Evolutionary conservation across 2,797 vertebrate species (phyloP), one percentile per base, ranked within the genome.

Genomic region (Ctenosaura bakeri): DNA sequence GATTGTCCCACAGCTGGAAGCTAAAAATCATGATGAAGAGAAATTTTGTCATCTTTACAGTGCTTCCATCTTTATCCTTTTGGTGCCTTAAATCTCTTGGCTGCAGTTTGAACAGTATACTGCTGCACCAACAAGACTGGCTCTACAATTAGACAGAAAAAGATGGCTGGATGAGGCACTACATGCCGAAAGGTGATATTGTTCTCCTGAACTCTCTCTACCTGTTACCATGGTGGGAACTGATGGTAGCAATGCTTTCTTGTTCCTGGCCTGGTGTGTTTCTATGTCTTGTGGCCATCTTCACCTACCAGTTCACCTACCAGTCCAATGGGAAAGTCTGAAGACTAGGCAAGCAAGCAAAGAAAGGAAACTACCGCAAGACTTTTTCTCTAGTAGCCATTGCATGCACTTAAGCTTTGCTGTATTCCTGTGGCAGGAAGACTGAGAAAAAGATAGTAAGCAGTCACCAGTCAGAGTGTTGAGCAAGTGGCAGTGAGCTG

Each of bases 51-150:
- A 50, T 26, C 77, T 74, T 74, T 20, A 2, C 29, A 86, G 18
- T 56, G 91, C n/a, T 38, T 64, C 91, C 77, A 7, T 76, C 56
- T 46, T 87, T 59, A 38, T 10, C 62, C 62, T 78, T 86, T 50
- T 50, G 54, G 54, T 16, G 54, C 20, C 38, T 71, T 83, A 64
- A n/a, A 64, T 76, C 54, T 71, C 42, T 50, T 62, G 69, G 38
- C 69, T 83, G 42, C n/a, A 6, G 56, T 4, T 22, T 50, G 80
- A 64, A 29, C 38, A 74, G 29, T 42, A 6, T 46, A 46, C 4
- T n/a, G n/a, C 42, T 46, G 24, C 2, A 24, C 8, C 35, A 32
- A 7, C 62, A 46, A n/a, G 54, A 18, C 80, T n/a, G 50, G 50
- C 22, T 62, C 16, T 81, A 18, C 50, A 3, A 52, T 54, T 59